These are phyloP conservation scores for Kryptolebias marmoratus DNA, from an alignment of 2,113 vertebrate genomes.

Conservation along the genomic window DNA sequence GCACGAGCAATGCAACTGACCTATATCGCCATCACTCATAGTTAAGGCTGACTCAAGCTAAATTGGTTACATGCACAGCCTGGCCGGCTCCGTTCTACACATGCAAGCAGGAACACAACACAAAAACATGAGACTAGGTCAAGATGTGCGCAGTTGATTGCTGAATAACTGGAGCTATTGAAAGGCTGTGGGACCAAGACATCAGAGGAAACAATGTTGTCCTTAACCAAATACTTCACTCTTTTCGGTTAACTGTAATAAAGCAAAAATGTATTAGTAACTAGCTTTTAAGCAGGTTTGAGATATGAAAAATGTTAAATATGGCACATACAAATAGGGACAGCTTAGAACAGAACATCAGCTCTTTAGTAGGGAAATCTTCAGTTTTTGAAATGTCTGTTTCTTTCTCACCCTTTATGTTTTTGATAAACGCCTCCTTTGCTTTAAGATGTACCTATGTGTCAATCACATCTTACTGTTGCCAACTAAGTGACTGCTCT, in stretches of 20 bases:
- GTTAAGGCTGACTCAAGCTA: conserved; percentile 52
- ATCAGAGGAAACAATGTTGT: conserved; percentile 22
- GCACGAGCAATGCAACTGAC: conserved; percentile 45
- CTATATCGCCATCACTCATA: conserved; percentile 65
- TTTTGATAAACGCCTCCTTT: conserved; percentile 1
- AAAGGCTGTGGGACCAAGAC: conserved; percentile 16
- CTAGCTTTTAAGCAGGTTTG: background rate
- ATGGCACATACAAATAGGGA: background rate
- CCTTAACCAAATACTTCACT: conserved; percentile 11
- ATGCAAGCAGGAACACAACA: conserved; percentile 26
- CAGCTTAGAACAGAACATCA: background rate
- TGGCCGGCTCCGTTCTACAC: conserved; percentile 44
- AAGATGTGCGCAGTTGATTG: conserved; percentile 32
- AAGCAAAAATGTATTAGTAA: conserved; percentile 9
- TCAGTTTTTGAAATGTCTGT: background rate
- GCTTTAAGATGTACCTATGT: background rate
- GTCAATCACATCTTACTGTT: conserved; percentile 24
- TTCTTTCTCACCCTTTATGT: background rate
- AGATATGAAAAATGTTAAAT: conserved; percentile 15
- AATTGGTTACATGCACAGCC: conserved; percentile 67
- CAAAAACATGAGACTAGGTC: conserved; percentile 24
- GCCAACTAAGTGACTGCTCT: conserved; percentile 10
- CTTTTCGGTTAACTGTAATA: background rate
- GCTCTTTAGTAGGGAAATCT: background rate
- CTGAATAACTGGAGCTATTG: conserved; percentile 34